Evolutionary conservation across 2,797 vertebrate genomes (phyloP).

Genomic region (Enteromius trimaculatus): DNA sequence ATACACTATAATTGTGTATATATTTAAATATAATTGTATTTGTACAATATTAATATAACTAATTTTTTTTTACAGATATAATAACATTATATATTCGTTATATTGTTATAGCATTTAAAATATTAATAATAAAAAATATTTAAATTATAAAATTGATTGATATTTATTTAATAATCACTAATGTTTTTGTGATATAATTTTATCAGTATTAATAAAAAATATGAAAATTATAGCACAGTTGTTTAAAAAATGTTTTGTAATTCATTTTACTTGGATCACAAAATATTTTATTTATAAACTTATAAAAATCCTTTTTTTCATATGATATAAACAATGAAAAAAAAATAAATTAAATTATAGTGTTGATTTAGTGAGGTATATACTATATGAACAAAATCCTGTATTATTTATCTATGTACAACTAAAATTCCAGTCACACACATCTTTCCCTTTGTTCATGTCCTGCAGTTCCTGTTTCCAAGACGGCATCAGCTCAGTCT

Average conservation of each 20-base stretch:
- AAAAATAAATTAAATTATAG: background rate
- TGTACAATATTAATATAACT: no score
- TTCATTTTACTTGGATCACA: no score
- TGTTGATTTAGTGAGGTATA: background rate
- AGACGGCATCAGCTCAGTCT: conserved; percentile 31
- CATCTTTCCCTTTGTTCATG: conserved; percentile 17
- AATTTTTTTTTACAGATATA: no score
- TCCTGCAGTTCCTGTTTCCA: conserved; percentile 37
- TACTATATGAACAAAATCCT: background rate
- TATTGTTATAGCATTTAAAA: background rate
- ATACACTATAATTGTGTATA: no score
- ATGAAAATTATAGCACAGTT: background rate
- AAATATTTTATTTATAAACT: no score
- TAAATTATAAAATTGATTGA: background rate
- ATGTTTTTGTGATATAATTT: background rate
- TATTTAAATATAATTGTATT: no score
- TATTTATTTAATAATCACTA: background rate
- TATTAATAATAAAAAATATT: background rate
- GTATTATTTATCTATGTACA: background rate
- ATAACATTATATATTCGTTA: background rate
- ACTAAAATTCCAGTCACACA: conserved; percentile 37
- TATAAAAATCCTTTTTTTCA: no score
- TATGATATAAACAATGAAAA: background rate
- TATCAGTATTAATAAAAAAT: background rate
- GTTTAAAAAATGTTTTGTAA: no score